phyloP scores from a whole-genome alignment of 2,888 invertebrate species.

The Polyploca ridens region DNA sequence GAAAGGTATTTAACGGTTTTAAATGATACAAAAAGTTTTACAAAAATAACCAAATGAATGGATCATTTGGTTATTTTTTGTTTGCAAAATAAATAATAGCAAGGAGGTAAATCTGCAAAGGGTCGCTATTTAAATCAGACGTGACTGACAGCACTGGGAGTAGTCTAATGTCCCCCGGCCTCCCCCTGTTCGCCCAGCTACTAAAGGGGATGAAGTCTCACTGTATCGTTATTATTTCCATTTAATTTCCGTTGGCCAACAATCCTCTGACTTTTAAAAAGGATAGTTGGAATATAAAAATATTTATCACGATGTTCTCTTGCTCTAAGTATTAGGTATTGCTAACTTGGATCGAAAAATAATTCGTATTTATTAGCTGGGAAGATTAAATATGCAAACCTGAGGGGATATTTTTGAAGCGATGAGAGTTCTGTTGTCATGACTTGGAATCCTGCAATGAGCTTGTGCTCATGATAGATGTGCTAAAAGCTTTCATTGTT shows the following conservation, averaged over 20 bases:
- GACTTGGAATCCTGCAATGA: too few relatives aligned
- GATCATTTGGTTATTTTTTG: too few relatives aligned
- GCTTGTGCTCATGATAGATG: too few relatives aligned
- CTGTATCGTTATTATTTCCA: slow-evolving; percentile 4
- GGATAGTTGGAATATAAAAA: not conserved
- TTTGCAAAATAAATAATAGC: not conserved
- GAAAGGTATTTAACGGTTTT: too few relatives aligned
- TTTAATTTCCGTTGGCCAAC: slow-evolving; percentile 3
- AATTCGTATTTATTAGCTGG: too few relatives aligned
- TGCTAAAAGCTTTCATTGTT: too few relatives aligned
- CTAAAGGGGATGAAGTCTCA: not conserved
- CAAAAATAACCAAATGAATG: not conserved
- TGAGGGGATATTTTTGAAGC: too few relatives aligned
- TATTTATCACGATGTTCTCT: not conserved
- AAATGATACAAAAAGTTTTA: not conserved
- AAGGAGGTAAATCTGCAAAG: slow-evolving; percentile 1
- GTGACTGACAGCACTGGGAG: slow-evolving; percentile 13
- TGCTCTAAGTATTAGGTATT: not conserved
- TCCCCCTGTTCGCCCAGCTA: not conserved
- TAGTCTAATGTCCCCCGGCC: slow-evolving; percentile 13
- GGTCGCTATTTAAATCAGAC: slow-evolving; percentile 17
- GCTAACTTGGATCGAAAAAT: not conserved
- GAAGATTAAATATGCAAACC: too few relatives aligned
- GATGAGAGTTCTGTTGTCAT: too few relatives aligned
- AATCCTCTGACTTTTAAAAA: not conserved